phyloP scores from a whole-genome alignment of 2,113 vertebrate genomes.

The Coturnix japonica region DNA sequence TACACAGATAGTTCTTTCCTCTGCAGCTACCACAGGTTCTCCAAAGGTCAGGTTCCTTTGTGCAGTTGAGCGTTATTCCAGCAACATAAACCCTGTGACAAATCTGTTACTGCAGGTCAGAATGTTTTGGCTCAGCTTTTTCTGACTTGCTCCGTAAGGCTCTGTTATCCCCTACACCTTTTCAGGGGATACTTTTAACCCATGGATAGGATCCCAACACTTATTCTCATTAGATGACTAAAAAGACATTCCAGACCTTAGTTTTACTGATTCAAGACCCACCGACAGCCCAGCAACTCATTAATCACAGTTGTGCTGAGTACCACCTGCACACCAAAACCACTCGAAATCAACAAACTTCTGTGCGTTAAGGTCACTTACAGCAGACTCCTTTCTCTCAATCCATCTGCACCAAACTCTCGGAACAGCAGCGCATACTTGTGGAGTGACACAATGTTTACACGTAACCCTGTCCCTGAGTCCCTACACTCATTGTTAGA shows the following conservation, averaged over 20 bases:
- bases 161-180: not conserved
- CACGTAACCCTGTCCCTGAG: not conserved
- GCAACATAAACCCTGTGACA: not conserved
- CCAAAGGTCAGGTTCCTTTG: not conserved
- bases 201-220: not conserved
- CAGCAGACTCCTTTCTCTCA: not conserved
- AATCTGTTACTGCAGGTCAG: not conserved
- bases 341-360: not conserved
- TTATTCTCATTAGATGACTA: not conserved
- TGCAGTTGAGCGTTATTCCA: not conserved
- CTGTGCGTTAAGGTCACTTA: not conserved
- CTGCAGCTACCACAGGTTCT: not conserved
- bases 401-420: not conserved
- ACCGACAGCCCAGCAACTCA: not conserved
- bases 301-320: not conserved
- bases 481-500: not conserved
- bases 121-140: not conserved
- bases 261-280: not conserved
- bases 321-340: rapidly evolving
- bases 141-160: not conserved
- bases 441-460: not conserved
- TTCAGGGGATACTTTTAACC: not conserved
- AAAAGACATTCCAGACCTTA: not conserved
- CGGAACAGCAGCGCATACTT: rapidly evolving
- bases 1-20: not conserved